Conservation (phyloP, 1,140 invertebrate genomes). For the Drosophila rufa region DNA sequence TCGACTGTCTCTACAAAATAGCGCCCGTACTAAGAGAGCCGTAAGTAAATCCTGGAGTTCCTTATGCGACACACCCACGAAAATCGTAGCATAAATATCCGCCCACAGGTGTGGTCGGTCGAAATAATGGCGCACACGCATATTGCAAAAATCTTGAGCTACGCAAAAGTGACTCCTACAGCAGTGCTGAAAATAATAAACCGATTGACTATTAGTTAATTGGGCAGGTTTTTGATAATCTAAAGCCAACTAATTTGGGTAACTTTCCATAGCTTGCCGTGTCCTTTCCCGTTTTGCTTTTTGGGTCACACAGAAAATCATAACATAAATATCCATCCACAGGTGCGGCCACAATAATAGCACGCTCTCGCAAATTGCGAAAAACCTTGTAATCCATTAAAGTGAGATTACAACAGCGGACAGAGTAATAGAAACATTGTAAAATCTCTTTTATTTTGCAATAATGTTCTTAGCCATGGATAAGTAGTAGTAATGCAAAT, state of each 20-base stretch:
- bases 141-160: constrained; percentile 1
- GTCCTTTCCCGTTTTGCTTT: constrained; percentile 17
- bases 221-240: not conserved
- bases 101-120: constrained; percentile 15
- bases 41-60: constrained; percentile 87
- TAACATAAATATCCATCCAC: constrained; percentile 15
- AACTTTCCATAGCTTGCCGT: not conserved
- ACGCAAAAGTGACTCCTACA: not conserved
- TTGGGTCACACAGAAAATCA: constrained; percentile 16
- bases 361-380: constrained; percentile 4
- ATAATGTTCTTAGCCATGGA: not conserved
- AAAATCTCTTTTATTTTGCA: not conserved
- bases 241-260: not conserved
- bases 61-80: not conserved
- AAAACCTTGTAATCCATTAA: constrained; percentile 9
- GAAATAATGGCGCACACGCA: constrained; percentile 15
- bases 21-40: constrained; percentile 91
- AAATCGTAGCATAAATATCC: constrained; percentile 2
- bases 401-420: not conserved
- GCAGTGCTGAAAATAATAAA: not conserved
- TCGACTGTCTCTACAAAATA: constrained; percentile 91
- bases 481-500: too few relatives aligned
- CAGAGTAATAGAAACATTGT: not conserved
- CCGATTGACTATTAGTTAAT: not conserved
- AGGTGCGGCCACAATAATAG: constrained; percentile 10